Conservation (phyloP, 2,888 invertebrate genomes). For the Drosophila paramelanica region DNA sequence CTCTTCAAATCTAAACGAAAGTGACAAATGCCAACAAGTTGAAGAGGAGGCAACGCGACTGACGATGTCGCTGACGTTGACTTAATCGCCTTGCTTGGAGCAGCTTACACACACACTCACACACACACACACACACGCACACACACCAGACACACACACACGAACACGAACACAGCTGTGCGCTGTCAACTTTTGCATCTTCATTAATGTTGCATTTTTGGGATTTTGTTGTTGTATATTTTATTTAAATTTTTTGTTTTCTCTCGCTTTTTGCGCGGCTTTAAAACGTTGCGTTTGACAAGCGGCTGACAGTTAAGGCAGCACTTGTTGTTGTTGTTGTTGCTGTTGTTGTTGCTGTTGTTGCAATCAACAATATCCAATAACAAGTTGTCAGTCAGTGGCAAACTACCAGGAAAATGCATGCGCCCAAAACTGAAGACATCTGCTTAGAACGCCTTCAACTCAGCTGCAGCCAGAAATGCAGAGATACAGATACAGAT, state of each 20-base stretch:
- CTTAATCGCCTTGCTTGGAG: constrained; percentile 66
- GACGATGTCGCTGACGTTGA: constrained; percentile 58
- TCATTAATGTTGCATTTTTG: constrained; percentile 68
- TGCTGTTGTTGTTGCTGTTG: constrained; percentile 37
- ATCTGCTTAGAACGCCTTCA: constrained; percentile 18
- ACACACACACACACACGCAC: constrained; percentile 17
- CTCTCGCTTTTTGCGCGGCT: constrained; percentile 33
- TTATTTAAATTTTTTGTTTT: constrained; percentile 16
- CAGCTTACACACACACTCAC: constrained; percentile 48
- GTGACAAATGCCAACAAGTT: constrained; percentile 76
- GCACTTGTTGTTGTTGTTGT: constrained; percentile 30
- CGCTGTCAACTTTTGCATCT: constrained; percentile 79
- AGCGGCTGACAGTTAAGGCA: constrained; percentile 56
- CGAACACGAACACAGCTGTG: constrained; percentile 35
- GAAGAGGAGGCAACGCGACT: constrained; percentile 51
- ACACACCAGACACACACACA: constrained; percentile 11
- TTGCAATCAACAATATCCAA: constrained; percentile 71
- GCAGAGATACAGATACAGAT: constrained; percentile 1
- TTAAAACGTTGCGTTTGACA: constrained; percentile 53
- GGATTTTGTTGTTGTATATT: constrained; percentile 11
- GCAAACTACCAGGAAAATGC: constrained; percentile 58
- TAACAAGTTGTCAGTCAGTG: constrained; percentile 58
- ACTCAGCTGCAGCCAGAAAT: constrained; percentile 3
- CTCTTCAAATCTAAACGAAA: constrained; percentile 78
- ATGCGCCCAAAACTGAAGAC: constrained; percentile 7